A percentile compares a stretch with the other conserved stretches of the same genome.
Evolutionary conservation across 2,113 vertebrate species (phyloP).

Genomic region (Hemibagrus wyckioides): DNA sequence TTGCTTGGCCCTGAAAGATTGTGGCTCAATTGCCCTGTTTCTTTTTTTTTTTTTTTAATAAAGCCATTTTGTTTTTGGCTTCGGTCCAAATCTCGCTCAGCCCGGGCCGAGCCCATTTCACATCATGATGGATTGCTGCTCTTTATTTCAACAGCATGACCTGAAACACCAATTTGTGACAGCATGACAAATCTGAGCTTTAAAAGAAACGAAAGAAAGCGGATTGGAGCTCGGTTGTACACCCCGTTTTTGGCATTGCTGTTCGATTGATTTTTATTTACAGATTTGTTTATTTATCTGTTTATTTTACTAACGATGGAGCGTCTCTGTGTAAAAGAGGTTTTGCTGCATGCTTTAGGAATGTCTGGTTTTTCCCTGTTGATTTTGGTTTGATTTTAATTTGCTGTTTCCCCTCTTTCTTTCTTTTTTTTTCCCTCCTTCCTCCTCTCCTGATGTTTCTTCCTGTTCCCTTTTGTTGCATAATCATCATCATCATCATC

Average conservation of each 20-base stretch:
- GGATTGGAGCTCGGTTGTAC: constrained; percentile 1
- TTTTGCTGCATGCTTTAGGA: constrained; percentile 48
- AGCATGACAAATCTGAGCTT: background rate
- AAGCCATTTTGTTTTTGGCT: constrained; percentile 7
- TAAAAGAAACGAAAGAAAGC: background rate
- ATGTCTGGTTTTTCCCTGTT: constrained; percentile 43
- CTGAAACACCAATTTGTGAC: constrained; percentile 13
- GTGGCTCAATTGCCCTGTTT: background rate
- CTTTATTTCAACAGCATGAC: constrained; percentile 16
- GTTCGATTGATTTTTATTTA: background rate
- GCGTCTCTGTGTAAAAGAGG: constrained; percentile 47
- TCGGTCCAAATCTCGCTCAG: constrained; percentile 11
- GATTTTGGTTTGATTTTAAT: constrained; percentile 56
- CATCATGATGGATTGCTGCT: constrained; percentile 40
- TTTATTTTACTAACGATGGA: constrained; percentile 43
- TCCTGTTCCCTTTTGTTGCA: constrained; percentile 35
- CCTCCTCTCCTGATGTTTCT: constrained; percentile 34
- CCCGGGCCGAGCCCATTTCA: constrained; percentile 9
- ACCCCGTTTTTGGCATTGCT: constrained; percentile 47
- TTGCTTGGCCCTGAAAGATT: constrained; percentile 9
- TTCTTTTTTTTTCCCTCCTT: constrained; percentile 40
- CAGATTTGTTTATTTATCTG: background rate
- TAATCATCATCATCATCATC: background rate
- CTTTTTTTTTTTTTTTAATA: background rate
- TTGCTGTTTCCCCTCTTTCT: constrained; percentile 51